These are phyloP conservation scores for Dyspetes luteomarginatus DNA, from an alignment of 2,888 invertebrate genomes.

Conservation along the genomic window DNA sequence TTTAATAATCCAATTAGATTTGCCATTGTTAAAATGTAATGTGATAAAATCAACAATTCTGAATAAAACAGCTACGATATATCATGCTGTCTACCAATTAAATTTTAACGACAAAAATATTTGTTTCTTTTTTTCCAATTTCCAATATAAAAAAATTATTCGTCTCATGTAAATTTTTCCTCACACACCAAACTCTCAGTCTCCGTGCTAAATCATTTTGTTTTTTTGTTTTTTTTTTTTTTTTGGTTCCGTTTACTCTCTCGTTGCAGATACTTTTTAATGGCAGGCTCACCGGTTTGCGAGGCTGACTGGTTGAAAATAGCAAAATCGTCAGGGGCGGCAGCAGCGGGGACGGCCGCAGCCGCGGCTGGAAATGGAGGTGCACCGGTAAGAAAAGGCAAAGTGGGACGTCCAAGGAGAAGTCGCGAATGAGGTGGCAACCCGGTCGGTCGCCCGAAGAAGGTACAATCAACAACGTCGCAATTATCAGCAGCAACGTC, in stretches of 20 bases:
- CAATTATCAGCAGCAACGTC: conserved; percentile 67
- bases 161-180: background rate
- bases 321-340: conserved; percentile 87
- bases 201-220: background rate
- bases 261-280: conserved; percentile 90
- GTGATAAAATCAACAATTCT: no score
- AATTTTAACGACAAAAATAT: no score
- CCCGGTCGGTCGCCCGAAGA: conserved; percentile 83
- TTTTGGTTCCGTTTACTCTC: conserved; percentile 42
- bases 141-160: background rate
- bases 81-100: no score
- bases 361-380: conserved; percentile 86
- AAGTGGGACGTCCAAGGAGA: conserved; percentile 94
- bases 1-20: no score
- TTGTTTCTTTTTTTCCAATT: background rate
- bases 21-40: no score
- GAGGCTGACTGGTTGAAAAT: conserved; percentile 98
- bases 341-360: conserved; percentile 88
- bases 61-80: no score
- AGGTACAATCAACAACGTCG: conserved; percentile 80
- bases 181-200: background rate
- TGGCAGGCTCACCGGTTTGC: conserved; percentile 95
- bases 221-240: background rate
- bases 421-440: conserved; percentile 92
- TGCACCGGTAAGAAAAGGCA: conserved; percentile 92